phyloP scores from a whole-genome alignment of 2,888 invertebrate species.

The Anticlea derivata region DNA sequence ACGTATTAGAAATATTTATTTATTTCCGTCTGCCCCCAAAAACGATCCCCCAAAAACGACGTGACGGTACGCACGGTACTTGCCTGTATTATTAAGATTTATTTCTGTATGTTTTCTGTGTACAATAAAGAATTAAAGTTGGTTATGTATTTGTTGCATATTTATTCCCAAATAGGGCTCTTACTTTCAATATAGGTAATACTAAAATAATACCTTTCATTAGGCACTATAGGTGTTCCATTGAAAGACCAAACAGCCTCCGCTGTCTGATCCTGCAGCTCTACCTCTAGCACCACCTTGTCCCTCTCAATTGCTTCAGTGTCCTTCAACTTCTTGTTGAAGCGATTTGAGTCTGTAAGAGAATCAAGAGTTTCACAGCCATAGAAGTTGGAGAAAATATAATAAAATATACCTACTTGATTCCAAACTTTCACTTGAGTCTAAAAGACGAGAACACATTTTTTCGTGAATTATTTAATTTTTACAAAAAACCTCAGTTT shows the following conservation, averaged over 20 bases:
- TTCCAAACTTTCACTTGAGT: neutral
- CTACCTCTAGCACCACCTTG: slow-evolving; percentile 94
- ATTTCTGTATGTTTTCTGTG: no score
- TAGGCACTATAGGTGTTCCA: slow-evolving; percentile 92
- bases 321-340: slow-evolving; percentile 98
- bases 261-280: slow-evolving; percentile 97
- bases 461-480: neutral
- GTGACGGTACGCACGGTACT: no score
- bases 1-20: no score
- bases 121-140: no score
- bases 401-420: neutral
- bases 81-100: no score
- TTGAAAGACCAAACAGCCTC: slow-evolving; percentile 98
- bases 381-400: neutral
- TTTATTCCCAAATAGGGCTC: no score
- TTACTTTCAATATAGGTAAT: no score
- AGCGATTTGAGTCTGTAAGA: slow-evolving; percentile 95
- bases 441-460: slow-evolving; percentile 11
- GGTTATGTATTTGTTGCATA: no score
- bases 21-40: no score
- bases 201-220: slow-evolving; percentile 82
- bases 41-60: no score
- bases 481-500: neutral
- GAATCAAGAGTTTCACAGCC: slow-evolving; percentile 26
- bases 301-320: slow-evolving; percentile 96